Evolutionary conservation across 2,113 vertebrate genomes (phyloP).

Genomic region (Lampris incognitus): DNA sequence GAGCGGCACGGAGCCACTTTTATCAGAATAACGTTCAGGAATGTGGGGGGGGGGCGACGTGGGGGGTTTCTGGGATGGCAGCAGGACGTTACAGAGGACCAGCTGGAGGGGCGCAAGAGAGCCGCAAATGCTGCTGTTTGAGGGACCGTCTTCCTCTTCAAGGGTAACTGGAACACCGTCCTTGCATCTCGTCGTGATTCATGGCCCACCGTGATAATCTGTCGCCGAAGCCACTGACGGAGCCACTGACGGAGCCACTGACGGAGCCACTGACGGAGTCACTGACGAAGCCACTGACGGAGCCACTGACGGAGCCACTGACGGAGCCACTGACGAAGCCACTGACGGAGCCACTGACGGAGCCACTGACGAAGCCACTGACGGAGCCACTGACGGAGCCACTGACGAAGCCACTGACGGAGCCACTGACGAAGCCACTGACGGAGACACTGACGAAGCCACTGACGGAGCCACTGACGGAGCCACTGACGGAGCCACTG

Average conservation of each 20-base stretch:
- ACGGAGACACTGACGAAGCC: slow-evolving; percentile 1
- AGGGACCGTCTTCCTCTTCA: slow-evolving; percentile 36
- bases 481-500: too few species aligned
- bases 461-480: background rate
- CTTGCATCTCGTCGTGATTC: slow-evolving; percentile 45
- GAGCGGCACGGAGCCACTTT: too few species aligned
- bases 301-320: slow-evolving; percentile 24
- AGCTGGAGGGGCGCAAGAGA: background rate
- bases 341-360: too few species aligned
- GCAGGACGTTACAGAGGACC: too few species aligned
- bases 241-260: too few species aligned
- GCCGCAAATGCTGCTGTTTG: slow-evolving; percentile 1
- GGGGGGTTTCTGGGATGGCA: too few species aligned
- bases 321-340: slow-evolving; percentile 28
- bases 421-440: too few species aligned
- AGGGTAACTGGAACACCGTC: slow-evolving; percentile 27
- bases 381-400: too few species aligned
- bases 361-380: slow-evolving; percentile 24
- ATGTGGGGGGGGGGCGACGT: too few species aligned
- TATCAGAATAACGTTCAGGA: too few species aligned
- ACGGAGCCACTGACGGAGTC: slow-evolving; percentile 3
- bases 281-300: slow-evolving; percentile 15
- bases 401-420: slow-evolving; percentile 6
- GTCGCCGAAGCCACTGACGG: slow-evolving; percentile 24
- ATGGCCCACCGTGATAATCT: slow-evolving; percentile 24